These are phyloP conservation scores for Dicroscelio sp. DNA, from an alignment of 2,888 invertebrate species.

Conservation along the genomic window DNA sequence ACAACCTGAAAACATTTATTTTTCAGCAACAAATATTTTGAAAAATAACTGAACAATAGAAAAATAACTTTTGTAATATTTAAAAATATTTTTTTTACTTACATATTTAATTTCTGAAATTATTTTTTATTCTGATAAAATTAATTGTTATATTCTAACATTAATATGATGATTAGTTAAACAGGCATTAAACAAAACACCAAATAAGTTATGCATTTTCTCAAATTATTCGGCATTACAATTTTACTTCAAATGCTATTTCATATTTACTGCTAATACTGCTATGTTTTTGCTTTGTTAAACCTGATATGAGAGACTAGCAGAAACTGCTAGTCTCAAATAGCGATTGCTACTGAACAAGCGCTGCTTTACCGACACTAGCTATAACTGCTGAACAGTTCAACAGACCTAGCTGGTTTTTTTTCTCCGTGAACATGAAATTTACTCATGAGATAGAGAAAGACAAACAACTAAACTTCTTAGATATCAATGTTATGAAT, in stretches of 20 bases:
- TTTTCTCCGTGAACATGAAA: background rate
- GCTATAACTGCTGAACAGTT: background rate
- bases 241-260: background rate
- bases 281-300: too few relatives aligned
- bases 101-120: conserved; percentile 48
- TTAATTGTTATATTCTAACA: background rate
- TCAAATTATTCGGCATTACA: too few relatives aligned
- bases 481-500: too few relatives aligned
- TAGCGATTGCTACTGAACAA: too few relatives aligned
- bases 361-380: background rate
- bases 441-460: too few relatives aligned
- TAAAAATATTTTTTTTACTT: background rate
- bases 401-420: background rate
- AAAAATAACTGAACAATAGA: too few relatives aligned
- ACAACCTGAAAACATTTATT: too few relatives aligned
- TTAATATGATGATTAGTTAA: background rate
- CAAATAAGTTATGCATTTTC: background rate
- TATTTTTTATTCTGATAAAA: conserved; percentile 34
- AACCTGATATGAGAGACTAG: too few relatives aligned
- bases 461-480: too few relatives aligned
- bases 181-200: background rate
- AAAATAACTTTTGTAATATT: too few relatives aligned
- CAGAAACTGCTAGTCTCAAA: too few relatives aligned
- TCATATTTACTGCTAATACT: background rate
- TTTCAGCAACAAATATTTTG: too few relatives aligned